These are phyloP conservation scores for Steatocranus sp. DNA, from an alignment of 2,797 vertebrate species.

Conservation along the genomic window DNA sequence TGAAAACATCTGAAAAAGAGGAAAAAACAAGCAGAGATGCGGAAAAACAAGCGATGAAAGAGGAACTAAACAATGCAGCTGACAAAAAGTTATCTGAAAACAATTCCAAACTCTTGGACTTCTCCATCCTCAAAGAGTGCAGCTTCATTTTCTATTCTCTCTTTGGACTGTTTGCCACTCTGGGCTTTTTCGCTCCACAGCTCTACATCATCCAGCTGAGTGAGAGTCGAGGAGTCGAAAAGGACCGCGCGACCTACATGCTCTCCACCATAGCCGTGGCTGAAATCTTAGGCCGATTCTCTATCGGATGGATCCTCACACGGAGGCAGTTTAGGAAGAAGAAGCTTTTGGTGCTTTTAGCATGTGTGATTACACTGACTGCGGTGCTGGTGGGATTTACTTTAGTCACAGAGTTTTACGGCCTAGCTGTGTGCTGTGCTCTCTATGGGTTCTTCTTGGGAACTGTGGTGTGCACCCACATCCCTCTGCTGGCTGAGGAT, in stretches of 20 bases:
- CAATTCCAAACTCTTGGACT: slow-evolving; percentile 78
- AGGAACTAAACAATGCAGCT: background rate
- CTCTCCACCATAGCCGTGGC: slow-evolving; percentile 88
- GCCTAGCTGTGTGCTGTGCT: slow-evolving; percentile 84
- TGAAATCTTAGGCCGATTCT: slow-evolving; percentile 85
- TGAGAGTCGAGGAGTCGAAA: slow-evolving; percentile 80
- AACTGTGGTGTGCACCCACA: slow-evolving; percentile 85
- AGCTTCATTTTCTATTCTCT: slow-evolving; percentile 90
- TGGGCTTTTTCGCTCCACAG: slow-evolving; percentile 93
- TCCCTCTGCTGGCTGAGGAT: slow-evolving; percentile 92
- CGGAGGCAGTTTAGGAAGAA: slow-evolving; percentile 62
- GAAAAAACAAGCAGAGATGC: background rate
- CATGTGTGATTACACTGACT: slow-evolving; percentile 76
- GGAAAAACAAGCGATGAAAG: background rate
- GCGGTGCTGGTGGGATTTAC: slow-evolving; percentile 85
- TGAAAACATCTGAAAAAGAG: background rate
- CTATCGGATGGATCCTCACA: slow-evolving; percentile 83
- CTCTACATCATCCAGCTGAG: slow-evolving; percentile 92
- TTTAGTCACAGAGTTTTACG: slow-evolving; percentile 83
- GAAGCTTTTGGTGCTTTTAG: slow-evolving; percentile 88
- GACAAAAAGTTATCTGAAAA: slow-evolving; percentile 11
- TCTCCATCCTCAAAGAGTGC: slow-evolving; percentile 84
- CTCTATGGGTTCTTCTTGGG: slow-evolving; percentile 91
- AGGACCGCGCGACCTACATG: slow-evolving; percentile 81
- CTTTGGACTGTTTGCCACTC: slow-evolving; percentile 92